phyloP scores from a whole-genome alignment of 2,888 invertebrate species.

The Clistopyga incitator region DNA sequence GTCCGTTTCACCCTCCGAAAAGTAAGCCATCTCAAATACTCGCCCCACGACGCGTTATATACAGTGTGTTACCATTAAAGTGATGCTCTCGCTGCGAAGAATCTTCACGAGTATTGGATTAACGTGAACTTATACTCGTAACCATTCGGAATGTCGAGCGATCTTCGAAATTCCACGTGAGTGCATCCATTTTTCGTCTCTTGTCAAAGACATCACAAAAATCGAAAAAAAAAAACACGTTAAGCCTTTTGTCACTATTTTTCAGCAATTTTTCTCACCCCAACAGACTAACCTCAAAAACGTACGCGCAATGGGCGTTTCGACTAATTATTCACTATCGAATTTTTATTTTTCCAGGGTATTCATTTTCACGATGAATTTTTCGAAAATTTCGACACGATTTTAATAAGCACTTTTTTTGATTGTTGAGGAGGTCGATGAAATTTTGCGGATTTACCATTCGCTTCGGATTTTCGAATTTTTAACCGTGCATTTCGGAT shows the following conservation, averaged over 20 bases:
- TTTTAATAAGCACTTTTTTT: background rate
- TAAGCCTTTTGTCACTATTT: background rate
- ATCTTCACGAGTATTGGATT: conserved; percentile 16
- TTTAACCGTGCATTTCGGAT: no score
- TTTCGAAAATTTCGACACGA: background rate
- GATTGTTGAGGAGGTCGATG: no score
- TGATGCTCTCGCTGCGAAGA: conserved; percentile 25
- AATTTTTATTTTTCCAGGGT: background rate
- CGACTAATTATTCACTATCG: conserved; percentile 33
- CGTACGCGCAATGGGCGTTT: conserved; percentile 32
- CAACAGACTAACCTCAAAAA: conserved; percentile 41
- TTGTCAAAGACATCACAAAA: background rate
- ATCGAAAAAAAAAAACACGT: background rate
- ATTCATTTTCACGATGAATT: background rate
- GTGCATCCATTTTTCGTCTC: conserved; percentile 3
- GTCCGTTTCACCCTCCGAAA: background rate
- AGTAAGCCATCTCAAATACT: background rate
- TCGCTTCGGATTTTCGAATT: no score
- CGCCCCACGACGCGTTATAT: background rate
- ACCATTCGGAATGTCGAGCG: conserved; percentile 28
- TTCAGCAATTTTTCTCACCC: background rate
- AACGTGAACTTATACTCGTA: conserved; percentile 32
- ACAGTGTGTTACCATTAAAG: background rate
- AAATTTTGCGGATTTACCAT: no score
- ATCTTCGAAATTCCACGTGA: conserved; percentile 50